Percentiles rank a stretch among this genome's conserved stretches.
Conservation (phyloP, 2,113 vertebrate genomes). For the Misgurnus anguillicaudatus region DNA sequence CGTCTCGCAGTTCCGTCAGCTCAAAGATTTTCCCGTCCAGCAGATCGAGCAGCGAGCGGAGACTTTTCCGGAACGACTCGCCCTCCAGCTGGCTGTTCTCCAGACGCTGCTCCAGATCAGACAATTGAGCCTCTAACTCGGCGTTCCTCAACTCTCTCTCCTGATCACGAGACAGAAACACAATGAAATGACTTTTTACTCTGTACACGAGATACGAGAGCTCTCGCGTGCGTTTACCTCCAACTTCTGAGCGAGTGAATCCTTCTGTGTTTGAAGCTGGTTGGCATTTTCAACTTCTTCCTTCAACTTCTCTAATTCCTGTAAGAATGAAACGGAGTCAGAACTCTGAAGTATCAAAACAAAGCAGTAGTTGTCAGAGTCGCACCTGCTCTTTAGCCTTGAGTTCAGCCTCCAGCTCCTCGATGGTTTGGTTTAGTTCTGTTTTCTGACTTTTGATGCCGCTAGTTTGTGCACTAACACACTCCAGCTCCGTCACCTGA, state of each 20-base stretch:
- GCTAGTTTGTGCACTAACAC: conserved; percentile 91
- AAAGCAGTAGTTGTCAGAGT: not conserved
- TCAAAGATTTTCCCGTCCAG: conserved; percentile 97
- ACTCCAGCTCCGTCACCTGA: conserved; percentile 96
- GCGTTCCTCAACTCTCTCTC: conserved; percentile 89
- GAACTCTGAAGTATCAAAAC: not conserved
- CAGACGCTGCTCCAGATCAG: conserved; percentile 89
- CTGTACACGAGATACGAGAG: too few relatives aligned
- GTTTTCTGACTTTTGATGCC: conserved; percentile 92
- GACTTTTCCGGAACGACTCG: conserved; percentile 88
- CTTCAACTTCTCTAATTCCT: conserved; percentile 95
- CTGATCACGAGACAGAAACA: conserved; percentile 67
- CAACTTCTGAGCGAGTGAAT: conserved; percentile 85
- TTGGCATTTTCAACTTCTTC: conserved; percentile 88
- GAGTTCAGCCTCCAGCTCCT: conserved; percentile 87
- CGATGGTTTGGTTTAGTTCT: conserved; percentile 94
- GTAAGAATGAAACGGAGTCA: conserved; percentile 31
- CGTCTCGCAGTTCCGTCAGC: conserved; percentile 92
- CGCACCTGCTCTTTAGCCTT: conserved; percentile 90
- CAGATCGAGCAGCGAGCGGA: conserved; percentile 94
- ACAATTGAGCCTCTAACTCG: conserved; percentile 86
- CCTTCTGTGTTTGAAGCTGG: conserved; percentile 86
- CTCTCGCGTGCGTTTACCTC: conserved; percentile 71
- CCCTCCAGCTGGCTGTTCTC: conserved; percentile 90
- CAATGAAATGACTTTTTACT: not conserved